Conservation (phyloP, 1,140 invertebrate species). For the Orchesella cincta region DNA sequence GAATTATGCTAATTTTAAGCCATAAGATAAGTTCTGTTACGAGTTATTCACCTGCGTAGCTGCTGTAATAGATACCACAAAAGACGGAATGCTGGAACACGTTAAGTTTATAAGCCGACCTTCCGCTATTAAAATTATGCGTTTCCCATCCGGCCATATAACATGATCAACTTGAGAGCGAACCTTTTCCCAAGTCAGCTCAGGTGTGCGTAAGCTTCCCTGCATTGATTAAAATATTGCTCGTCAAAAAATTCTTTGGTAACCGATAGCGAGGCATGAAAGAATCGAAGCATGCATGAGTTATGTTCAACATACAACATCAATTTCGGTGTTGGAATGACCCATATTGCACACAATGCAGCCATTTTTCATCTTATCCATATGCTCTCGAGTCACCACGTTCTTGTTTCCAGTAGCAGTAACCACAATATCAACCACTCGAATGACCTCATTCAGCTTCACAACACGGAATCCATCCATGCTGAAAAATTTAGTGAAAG, state of each 20-base stretch:
- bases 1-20: not conserved
- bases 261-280: too few species aligned
- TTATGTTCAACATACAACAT: conserved; percentile 72
- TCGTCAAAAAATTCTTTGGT: not conserved
- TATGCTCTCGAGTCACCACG: conserved; percentile 89
- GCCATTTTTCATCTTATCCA: conserved; percentile 96
- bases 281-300: conserved; percentile 1
- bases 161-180: conserved; percentile 96
- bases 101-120: conserved; percentile 93
- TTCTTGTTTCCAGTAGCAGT: conserved; percentile 97
- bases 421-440: conserved; percentile 89
- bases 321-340: conserved; percentile 97
- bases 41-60: conserved; percentile 87
- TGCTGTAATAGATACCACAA: conserved; percentile 93
- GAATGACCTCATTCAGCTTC: conserved; percentile 91
- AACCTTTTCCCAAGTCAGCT: conserved; percentile 95
- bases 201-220: conserved; percentile 89
- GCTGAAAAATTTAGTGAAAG: conserved; percentile 61
- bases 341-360: conserved; percentile 98
- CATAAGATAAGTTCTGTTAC: conserved; percentile 12
- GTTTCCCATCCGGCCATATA: conserved; percentile 91
- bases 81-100: conserved; percentile 95
- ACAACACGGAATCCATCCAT: conserved; percentile 98
- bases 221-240: conserved; percentile 55
- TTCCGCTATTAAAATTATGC: conserved; percentile 89